Evolutionary conservation across 2,113 vertebrate genomes (phyloP), one percentile per base, ranked within the genome.

Genomic region (Galemys pyrenaicus): DNA sequence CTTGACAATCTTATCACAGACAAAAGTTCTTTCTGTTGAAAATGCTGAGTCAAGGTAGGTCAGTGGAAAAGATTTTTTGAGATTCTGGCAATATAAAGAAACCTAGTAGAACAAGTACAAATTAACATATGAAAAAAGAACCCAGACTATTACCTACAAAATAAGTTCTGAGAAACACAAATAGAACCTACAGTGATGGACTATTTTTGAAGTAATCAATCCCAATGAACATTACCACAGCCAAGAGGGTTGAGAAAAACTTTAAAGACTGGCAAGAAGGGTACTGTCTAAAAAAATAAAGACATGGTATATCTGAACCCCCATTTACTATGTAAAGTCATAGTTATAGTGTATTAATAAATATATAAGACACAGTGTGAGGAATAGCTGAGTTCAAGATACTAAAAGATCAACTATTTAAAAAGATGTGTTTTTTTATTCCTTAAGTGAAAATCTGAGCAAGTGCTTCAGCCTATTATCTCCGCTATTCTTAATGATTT

Each of bases 21-120:
- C 19, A 89, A 68, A 73, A 73, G 70, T 82, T 75, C 35, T 93
- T 77, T 12, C 54, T 82, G 35, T 56, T 82, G 70, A 95, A 92
- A 95, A 79, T 74, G 49, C 26, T 83, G 70, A 87, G 16, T 89
- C 64, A 78, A 9, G 32, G 8, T 28, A 20, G 39, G 19, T 58
- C 35, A 92, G 3, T 46, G 46, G 15, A 32, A 82, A 91, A 96
- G 19, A 5, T 17, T 70, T 93, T 37, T 82, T 51, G 68, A 85
- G 44, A 88, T 86, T 94, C 44, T 19, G 39, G 51, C 58, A 81
- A 94, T 44, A 89, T 6, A 87, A 65, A 87, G 41, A 95, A 90
- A 56, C 39, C 6, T 67, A 87, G 77, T 4, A 73, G 54, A 67
- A 79, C 26, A 94, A 67, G 81, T 30, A 2, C 16, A 56, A 68